Conservation (phyloP, 2,888 invertebrate genomes). For the Arge pagana region DNA sequence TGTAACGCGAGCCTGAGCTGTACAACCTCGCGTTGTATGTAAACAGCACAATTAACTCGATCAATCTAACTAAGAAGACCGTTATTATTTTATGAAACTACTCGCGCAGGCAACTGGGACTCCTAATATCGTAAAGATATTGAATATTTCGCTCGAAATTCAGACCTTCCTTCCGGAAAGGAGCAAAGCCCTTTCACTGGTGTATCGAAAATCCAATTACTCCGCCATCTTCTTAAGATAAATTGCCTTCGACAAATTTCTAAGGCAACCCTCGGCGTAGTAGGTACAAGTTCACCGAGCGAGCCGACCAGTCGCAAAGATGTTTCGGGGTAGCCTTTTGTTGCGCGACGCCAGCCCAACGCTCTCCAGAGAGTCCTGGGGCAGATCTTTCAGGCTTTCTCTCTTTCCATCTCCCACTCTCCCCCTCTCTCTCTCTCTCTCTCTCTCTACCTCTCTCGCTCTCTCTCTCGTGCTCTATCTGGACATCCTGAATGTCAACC, state of each 20-base stretch:
- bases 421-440: not conserved
- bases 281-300: no score
- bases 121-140: no score
- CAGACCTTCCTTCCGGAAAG: slow-evolving; percentile 9
- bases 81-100: no score
- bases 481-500: slow-evolving; percentile 43
- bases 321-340: slow-evolving; percentile 7
- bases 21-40: no score
- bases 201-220: slow-evolving; percentile 14
- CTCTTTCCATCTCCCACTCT: no score
- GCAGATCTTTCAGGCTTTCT: no score
- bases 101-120: no score
- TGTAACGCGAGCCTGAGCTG: no score
- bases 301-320: not conserved
- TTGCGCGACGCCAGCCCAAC: not conserved
- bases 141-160: not conserved
- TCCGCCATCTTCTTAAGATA: slow-evolving; percentile 46
- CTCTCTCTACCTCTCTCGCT: no score
- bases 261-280: slow-evolving; percentile 41
- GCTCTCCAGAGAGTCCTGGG: slow-evolving; percentile 10
- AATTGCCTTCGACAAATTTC: slow-evolving; percentile 52
- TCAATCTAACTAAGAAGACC: no score
- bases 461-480: slow-evolving; percentile 25
- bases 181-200: not conserved
- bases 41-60: no score